Conservation (phyloP, 2,113 vertebrate genomes). For the Circaetus cinerascens region DNA sequence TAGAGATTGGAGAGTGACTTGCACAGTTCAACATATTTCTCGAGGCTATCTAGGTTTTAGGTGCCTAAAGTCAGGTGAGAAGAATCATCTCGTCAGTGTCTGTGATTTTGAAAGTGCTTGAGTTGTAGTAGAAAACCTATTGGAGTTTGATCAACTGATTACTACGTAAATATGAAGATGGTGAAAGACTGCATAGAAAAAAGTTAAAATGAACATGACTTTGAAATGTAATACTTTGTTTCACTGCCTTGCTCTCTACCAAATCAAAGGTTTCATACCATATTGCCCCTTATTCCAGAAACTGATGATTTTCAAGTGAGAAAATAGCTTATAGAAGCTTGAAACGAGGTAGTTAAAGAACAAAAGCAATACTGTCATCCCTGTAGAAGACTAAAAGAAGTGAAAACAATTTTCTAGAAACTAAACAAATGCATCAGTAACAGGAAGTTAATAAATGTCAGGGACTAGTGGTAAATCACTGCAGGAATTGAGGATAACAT, state of each 20-base stretch:
- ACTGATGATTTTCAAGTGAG: not conserved
- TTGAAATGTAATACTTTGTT: not conserved
- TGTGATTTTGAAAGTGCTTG: not conserved
- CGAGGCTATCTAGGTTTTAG: not conserved
- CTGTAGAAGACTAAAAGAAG: not conserved
- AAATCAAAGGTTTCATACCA: not conserved
- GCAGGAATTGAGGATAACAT: not conserved
- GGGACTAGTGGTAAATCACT: not conserved
- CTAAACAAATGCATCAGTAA: not conserved
- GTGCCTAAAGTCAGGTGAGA: not conserved
- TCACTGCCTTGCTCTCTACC: not conserved
- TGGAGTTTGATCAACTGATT: not conserved
- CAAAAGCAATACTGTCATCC: not conserved
- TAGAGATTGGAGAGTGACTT: not conserved
- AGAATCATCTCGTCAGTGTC: not conserved
- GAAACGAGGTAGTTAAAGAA: not conserved
- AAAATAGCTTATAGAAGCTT: not conserved
- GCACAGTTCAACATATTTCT: not conserved
- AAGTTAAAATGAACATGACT: not conserved
- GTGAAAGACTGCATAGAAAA: not conserved
- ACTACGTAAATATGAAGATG: not conserved
- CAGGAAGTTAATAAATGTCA: not conserved
- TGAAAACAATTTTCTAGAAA: not conserved
- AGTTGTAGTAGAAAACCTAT: not conserved
- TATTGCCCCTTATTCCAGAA: not conserved